Evolutionary conservation across 2,113 vertebrate species (phyloP).

Genomic region (mouse (Mus musculus)): GRCm39 chr7:96203501-96204000

Average conservation of each 20-base stretch:
- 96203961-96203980: background rate
- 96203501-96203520: background rate
- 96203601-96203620: background rate
- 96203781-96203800: slow-evolving; percentile 18
- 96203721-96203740: background rate
- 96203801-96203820: background rate
- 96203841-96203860: background rate
- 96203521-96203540: background rate
- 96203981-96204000: background rate
- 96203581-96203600: background rate
- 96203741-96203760: background rate
- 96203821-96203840: background rate
- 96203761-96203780: background rate
- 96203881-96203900: background rate
- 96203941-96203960: background rate
- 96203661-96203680: background rate
- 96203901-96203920: background rate
- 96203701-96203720: rapidly evolving
- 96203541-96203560: background rate
- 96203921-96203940: background rate
- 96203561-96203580: background rate
- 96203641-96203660: background rate
- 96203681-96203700: background rate
- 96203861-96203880: background rate
- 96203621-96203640: background rate